phyloP scores from a whole-genome alignment of 2,888 invertebrate genomes.

The Adelphocoris suturalis region DNA sequence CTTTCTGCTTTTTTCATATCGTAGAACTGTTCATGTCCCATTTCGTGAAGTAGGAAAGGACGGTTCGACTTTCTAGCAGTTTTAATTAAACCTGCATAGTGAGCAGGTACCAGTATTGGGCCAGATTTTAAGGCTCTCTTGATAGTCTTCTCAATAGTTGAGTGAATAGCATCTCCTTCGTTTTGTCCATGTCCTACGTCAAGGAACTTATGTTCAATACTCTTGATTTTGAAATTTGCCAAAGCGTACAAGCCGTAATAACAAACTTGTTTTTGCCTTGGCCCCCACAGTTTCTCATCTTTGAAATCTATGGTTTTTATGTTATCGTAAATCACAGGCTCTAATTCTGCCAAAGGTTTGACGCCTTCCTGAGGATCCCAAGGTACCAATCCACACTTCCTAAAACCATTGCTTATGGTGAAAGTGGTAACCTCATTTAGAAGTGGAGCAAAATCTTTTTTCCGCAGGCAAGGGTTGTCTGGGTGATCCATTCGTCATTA shows the following conservation, averaged over 20 bases:
- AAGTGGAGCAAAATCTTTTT: conserved; percentile 72
- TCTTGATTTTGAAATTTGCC: no score
- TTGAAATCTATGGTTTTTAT: background rate
- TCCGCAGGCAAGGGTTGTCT: conserved; percentile 55
- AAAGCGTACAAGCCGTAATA: no score
- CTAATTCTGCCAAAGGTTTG: conserved; percentile 10
- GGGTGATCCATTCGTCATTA: conserved; percentile 60
- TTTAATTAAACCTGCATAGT: no score
- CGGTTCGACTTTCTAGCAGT: no score
- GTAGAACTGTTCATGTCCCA: no score
- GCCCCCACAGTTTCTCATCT: conserved; percentile 1
- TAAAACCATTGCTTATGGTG: conserved; percentile 70
- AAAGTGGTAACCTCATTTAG: conserved; percentile 70
- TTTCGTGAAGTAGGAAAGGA: no score
- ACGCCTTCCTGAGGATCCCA: conserved; percentile 45
- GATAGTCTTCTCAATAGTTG: conserved; percentile 8
- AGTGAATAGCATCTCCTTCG: conserved; percentile 26
- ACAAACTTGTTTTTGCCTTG: no score
- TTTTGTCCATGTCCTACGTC: no score
- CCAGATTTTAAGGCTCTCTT: no score
- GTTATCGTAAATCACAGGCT: background rate
- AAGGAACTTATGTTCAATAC: no score
- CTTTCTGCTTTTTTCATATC: no score
- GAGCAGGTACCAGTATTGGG: no score
- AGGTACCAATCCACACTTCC: conserved; percentile 23